Base-by-base conservation (phyloP, 2,797 vertebrate genomes). In the Bryconaethiops microstoma region DNA sequence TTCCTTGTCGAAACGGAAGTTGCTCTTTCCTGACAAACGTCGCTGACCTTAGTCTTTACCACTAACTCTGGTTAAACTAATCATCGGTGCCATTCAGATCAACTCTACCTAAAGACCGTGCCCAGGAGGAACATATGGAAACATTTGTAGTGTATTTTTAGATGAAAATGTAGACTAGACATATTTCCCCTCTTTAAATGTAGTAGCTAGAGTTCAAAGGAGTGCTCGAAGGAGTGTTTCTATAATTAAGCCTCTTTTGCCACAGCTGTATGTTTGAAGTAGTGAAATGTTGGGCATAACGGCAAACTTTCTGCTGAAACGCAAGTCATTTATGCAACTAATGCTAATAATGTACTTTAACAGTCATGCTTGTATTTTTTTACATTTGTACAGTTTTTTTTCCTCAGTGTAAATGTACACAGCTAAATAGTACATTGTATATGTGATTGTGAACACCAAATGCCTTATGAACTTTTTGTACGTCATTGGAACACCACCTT, bases 361-460 rank as follows among this genome's bases (percentile, higher is more conserved):
- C 63, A 54, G 63, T 77, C 29, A 55, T 72, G 64, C 64, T 67
- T 67, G 64, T 67, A 42, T 29, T 69, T 70, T 68, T 63, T 68
- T 50, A 79, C 63, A 48, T 74, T 81, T 72, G 77, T 85, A 83
- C 76, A 83, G 78, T 83, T 76, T 74, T 80, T 85, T 50, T 42
- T 9, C 5, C 5, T 29, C 80, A 70, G 55, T 84, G 74, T 80
- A 79, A 54, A 86, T 79, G 74, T 79, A 81, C 81, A 79, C 78
- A 21, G 55, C 70, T 75, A 50, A 71, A 82, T 77, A 78, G 70
- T 82, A 78, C 76, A 77, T 76, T 88, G 82, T 90, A 82, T 91
- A 91, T 93, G 90, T 93, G 88, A 89, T 88, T 90, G 79, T 91
- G 90, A 90, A 91, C 94, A 92, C 91, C 94, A 92, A 89, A 94